Base-by-base conservation (phyloP, 2,797 vertebrate genomes). In the Borostomias antarcticus region DNA sequence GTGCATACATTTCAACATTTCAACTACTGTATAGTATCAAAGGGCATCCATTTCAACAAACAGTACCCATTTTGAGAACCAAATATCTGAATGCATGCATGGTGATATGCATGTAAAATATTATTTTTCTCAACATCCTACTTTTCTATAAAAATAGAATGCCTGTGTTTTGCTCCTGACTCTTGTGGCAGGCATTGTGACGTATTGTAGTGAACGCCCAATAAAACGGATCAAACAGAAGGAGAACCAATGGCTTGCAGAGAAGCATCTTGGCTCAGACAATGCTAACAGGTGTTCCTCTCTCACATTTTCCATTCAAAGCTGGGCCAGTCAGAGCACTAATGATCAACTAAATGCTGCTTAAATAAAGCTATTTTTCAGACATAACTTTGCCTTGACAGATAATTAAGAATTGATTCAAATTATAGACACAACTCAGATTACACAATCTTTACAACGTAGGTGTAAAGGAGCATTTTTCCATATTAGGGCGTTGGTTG, bases 201-300 rank as follows among this genome's bases (percentile, higher is more conserved):
- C 40, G 48, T 66, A 74, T 64, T 71, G 64, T 56, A 33, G 68
- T 11, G 43, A 59, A 29, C 32, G 17, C 64, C 58, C 53, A 56
- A 75, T 82, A 74, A 65, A 67, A 72, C 61, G 30, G 72, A 74
- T 82, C 64, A 72, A 72, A 74, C 86, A 84, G 82, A 82, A 74
- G 85, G 81, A 64, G 58, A 33, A 62, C 64, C 26, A 60, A 58
- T 19, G 67, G 69, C 82, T 71, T 58, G 77, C 80, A 54, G 85
- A 76, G 79, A 7, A 1, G 64, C 23, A 63, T 69, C 69, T 81
- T 86, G 86, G 88, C 88, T 72, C 62, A 26, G 69, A 35, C 56
- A 74, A 58, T 1, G 48, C 73, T 75, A 80, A 85, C 84, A 84
- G 82, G 84, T 89, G 83, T 68, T 65, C 30, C 56, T 72, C 70